Base-by-base conservation (phyloP, 2,888 invertebrate genomes). In the Anthoptus insignis region DNA sequence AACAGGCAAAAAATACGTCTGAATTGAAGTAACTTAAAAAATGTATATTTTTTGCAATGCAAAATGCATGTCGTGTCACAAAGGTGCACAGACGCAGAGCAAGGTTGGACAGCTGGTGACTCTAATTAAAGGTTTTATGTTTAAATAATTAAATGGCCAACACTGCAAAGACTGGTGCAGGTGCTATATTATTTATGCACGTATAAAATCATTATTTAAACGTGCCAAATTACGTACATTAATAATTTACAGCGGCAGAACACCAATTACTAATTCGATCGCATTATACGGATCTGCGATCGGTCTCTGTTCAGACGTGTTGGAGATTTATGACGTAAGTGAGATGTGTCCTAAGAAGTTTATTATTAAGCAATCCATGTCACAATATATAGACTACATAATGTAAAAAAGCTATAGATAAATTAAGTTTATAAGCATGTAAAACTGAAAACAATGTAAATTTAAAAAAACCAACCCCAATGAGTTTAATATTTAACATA, bases 51-150 rank as follows among this genome's bases (percentile, higher is more conserved):
- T 76, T 89, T 88, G 82, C 86, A 78, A 87, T 88, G 87, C 87
- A 88, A 89, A 88, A 87, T 85, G 80, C 83, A 83, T 86, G 84
- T 84, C 82, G 81, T 78, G 80, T 79, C 81, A 88, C 87, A 89
- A 92, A 93, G 91, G 91, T 93, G 91, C 87, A 27, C 50, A 82
- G 69, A 78, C 87, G 49, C 50, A 82, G 69, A 78, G 76, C 92
- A 91, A 91, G 91, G 91, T 81, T 88, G 79, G 82, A 83, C 92
- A 93, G 91, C 86, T 92, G 92, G 81, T 61, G 60, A 73, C 76
- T 85, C 87, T 91, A 92, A 93, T 92, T 93, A 93, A 90, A 91
- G 87, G 89, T 88, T 91, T 91, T 90, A 91, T 88, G 87, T 84
- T 88, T 86, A 90, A 91, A 93, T 92, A 92, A 93, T 93, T 93